A percentile compares a stretch with the other conserved stretches of the same genome.
Conservation (phyloP, 2,113 vertebrate species). For the Semnopithecus entellus region DNA sequence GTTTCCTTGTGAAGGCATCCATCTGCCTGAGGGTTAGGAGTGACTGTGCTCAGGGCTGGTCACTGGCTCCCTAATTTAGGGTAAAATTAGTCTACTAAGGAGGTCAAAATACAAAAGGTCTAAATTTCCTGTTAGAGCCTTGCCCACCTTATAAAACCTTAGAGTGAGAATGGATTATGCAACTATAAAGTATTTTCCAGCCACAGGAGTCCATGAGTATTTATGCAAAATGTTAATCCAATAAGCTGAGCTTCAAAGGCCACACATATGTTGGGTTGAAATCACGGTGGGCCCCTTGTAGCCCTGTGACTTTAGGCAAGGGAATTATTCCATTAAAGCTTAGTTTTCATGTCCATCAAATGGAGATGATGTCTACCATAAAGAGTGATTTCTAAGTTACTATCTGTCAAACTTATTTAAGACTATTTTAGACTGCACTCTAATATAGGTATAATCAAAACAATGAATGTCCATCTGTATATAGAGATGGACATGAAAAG, state of each 20-base stretch:
- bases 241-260: not conserved
- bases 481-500: not conserved
- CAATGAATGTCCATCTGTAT: not conserved
- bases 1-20: not conserved
- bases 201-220: not conserved
- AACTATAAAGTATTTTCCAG: not conserved
- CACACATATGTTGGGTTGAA: not conserved
- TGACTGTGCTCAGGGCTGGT: not conserved
- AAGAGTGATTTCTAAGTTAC: not conserved
- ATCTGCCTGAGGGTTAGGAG: no score
- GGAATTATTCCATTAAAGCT: not conserved
- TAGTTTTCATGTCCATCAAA: not conserved
- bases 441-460: not conserved
- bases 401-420: not conserved
- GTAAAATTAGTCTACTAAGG: not conserved
- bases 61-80: not conserved
- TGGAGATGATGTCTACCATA: no score
- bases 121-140: not conserved
- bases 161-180: not conserved
- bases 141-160: not conserved
- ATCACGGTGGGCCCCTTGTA: not conserved
- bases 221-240: not conserved
- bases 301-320: not conserved
- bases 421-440: not conserved
- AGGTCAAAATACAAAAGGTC: not conserved